These are phyloP conservation scores for Octodon degus DNA, from an alignment of 2,113 vertebrate species.

Conservation along the genomic window DNA sequence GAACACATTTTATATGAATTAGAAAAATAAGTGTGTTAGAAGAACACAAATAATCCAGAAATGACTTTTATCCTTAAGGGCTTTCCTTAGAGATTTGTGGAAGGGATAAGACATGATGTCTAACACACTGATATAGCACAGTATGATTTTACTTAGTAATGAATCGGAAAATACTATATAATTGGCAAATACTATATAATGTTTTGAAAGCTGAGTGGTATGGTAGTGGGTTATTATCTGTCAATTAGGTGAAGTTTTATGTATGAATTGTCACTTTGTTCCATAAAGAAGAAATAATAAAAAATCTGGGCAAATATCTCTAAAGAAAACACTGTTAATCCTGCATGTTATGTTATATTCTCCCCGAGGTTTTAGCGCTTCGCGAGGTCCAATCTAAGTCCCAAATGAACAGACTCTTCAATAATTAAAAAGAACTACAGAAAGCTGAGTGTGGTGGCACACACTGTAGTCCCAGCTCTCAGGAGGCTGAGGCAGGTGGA, in stretches of 20 bases:
- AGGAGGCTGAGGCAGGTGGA: too few species aligned
- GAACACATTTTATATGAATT: background rate
- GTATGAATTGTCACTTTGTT: background rate
- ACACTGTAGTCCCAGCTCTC: too few species aligned
- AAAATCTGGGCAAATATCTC: slow-evolving; percentile 7
- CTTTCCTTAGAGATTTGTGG: background rate
- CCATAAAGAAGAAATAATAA: background rate
- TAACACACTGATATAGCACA: background rate
- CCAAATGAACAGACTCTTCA: background rate
- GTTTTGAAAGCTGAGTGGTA: too few species aligned
- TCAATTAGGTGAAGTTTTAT: background rate
- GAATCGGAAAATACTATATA: background rate
- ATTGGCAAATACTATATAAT: background rate
- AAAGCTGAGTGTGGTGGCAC: too few species aligned
- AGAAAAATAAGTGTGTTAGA: background rate
- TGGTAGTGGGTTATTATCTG: background rate
- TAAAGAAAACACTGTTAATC: background rate
- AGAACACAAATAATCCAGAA: slow-evolving; percentile 38
- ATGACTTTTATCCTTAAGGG: background rate
- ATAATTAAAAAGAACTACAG: background rate
- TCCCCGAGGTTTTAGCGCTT: background rate
- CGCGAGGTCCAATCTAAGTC: background rate
- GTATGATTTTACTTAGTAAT: background rate
- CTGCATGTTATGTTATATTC: background rate
- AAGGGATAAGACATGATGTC: background rate